phyloP scores from a whole-genome alignment of 64 coral and sea anemone species.

The Actinia tenebrosa region DNA sequence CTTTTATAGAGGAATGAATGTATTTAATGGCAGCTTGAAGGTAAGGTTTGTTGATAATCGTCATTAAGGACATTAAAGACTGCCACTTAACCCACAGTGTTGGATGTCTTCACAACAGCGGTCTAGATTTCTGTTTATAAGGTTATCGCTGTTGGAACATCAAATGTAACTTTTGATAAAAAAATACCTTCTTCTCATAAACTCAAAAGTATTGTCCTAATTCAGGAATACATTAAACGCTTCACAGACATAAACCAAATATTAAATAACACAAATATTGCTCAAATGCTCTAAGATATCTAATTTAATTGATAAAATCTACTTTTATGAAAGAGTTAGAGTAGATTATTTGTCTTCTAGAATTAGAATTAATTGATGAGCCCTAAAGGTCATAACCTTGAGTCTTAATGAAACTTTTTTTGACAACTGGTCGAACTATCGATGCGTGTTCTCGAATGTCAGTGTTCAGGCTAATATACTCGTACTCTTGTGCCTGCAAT shows the following conservation, averaged over 20 bases:
- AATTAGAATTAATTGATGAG: slow-evolving; percentile 5
- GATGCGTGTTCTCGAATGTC: neutral
- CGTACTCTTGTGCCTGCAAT: neutral
- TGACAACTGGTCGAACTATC: neutral
- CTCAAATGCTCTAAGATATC: neutral
- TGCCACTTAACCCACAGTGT: neutral
- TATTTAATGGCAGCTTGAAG: neutral
- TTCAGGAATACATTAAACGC: neutral
- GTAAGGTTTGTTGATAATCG: neutral
- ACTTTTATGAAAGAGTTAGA: neutral
- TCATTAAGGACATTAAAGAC: slow-evolving; percentile 5
- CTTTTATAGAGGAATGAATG: neutral
- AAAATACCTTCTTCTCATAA: neutral
- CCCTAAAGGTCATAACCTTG: neutral
- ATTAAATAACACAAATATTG: neutral
- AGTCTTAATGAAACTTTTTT: neutral
- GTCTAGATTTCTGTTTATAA: neutral
- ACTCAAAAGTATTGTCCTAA: neutral
- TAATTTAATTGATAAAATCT: slow-evolving; percentile 8
- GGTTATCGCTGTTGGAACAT: neutral
- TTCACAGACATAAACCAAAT: neutral
- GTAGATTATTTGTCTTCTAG: neutral
- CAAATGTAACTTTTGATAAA: neutral
- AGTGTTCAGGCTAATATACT: neutral
- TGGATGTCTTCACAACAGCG: neutral